Evolutionary conservation across 35 echinoderm and acorn worm genomes (phyloP).

Genomic region (Stichopus chloronotus): DNA sequence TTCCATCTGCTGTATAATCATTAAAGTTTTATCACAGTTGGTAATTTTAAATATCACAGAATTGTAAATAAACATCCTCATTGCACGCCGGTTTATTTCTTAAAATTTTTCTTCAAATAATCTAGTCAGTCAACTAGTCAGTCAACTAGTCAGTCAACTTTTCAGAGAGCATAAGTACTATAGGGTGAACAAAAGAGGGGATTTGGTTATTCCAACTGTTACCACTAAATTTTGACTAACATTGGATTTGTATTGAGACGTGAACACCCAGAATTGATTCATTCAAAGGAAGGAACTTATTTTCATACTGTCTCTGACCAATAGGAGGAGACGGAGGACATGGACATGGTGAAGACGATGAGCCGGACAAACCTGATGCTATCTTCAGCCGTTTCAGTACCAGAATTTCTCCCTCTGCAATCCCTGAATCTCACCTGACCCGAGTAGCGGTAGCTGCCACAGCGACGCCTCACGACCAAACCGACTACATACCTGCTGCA

Average conservation of each 20-base stretch:
- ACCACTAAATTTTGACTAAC: too few relatives aligned
- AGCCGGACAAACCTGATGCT: not conserved
- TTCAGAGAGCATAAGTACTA: too few relatives aligned
- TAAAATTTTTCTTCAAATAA: too few relatives aligned
- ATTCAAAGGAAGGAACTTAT: not conserved
- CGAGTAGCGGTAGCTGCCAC: not conserved
- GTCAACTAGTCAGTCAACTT: too few relatives aligned
- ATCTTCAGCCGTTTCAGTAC: not conserved
- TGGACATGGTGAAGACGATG: not conserved
- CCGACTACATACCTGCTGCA: not conserved
- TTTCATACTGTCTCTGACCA: not conserved
- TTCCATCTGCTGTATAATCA: too few relatives aligned
- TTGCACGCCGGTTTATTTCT: too few relatives aligned
- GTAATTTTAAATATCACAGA: too few relatives aligned
- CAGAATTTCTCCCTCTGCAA: not conserved
- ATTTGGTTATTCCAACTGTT: too few relatives aligned
- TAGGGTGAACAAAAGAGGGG: too few relatives aligned
- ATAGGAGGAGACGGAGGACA: not conserved
- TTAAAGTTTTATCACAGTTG: too few relatives aligned
- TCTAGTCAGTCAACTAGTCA: too few relatives aligned
- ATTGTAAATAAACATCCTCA: too few relatives aligned
- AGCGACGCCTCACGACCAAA: not conserved
- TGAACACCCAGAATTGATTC: not conserved
- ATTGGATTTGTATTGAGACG: not conserved
- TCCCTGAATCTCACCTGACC: slow-evolving; percentile 14